Evolutionary conservation across 2,113 vertebrate species (phyloP), one percentile per base, ranked within the genome.

Genomic region (Spermophilus dauricus): DNA sequence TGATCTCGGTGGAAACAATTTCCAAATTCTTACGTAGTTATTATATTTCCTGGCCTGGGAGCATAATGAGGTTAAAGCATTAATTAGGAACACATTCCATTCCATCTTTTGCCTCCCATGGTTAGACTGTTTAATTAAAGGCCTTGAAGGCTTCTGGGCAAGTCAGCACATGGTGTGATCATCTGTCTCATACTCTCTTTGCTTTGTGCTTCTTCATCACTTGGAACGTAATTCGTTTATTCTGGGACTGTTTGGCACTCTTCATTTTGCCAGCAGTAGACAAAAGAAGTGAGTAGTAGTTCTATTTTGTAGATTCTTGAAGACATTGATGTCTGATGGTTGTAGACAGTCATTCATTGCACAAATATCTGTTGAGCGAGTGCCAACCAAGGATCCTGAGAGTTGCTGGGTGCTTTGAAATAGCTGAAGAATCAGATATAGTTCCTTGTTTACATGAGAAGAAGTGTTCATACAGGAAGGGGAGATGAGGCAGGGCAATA

Each of bases 11-110:
- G 89, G 94, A 82, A 97, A 95, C n/a, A 86, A 76, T 87, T 98
- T 98, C 58, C 65, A 91, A 95, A 91, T 93, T 94, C 26, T 73
- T 90, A 93, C 90, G 75, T 58, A 98, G 78, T 96, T 96, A 97
- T 96, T 97, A 42, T 42, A 67, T 82, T 97, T 97, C 90, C 94
- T 98, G 97, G 78, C 80, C 89, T 94, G 51, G 77, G 70, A 96
- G 16, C 63, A 77, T 87, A 97, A 89, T 93, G 83, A 91, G 88
- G 90, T 91, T 67, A 96, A 91, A 97, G 32, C 78, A 97, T 95
- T 96, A 98, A 98, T 98, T 97, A 98, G 34, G 94, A 97, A 77
- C 53, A 90, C 96, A 97, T 97, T 98, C 97, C 92, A 97, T 96
- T 98, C 97, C 93, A 95, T 76, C 65, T 92, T 61, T 76, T 98